Evolutionary conservation across 2,888 invertebrate species (phyloP).

Genomic region (Hirtodrosophila alboralis): DNA sequence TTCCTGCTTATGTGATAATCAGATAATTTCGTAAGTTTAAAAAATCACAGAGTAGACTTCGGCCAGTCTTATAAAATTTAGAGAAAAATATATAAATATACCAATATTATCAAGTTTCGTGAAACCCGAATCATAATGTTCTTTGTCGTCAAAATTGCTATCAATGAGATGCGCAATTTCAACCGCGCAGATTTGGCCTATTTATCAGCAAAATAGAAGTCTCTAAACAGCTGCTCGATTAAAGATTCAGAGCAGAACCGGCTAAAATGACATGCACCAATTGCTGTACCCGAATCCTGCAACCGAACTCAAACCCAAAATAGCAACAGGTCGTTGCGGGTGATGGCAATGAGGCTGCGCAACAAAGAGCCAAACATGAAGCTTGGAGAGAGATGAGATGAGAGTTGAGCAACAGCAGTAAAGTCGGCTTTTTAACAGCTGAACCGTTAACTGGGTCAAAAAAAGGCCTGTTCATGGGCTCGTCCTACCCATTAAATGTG

Average conservation of each 20-base stretch:
- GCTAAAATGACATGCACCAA: conserved; percentile 13
- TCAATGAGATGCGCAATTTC: conserved; percentile 47
- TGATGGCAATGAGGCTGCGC: conserved; percentile 68
- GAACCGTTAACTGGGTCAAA: conserved; percentile 56
- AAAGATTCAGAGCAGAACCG: conserved; percentile 7
- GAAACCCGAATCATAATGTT: too few species aligned
- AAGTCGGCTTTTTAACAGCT: conserved; percentile 51
- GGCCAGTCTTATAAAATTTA: too few species aligned
- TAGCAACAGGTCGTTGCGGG: conserved; percentile 57
- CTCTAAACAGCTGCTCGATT: conserved; percentile 27
- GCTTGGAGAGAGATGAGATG: conserved; percentile 12
- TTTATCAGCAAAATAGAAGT: conserved; percentile 25
- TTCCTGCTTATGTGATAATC: too few species aligned
- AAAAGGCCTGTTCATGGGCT: conserved; percentile 23
- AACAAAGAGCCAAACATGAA: conserved; percentile 36
- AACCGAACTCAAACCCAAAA: not conserved
- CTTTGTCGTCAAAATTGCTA: conserved; percentile 10
- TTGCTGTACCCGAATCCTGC: conserved; percentile 1
- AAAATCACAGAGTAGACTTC: too few species aligned
- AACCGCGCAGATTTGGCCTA: conserved; percentile 49
- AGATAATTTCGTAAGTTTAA: too few species aligned
- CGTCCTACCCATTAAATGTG: conserved; percentile 21
- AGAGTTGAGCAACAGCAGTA: conserved; percentile 7
- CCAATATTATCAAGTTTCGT: too few species aligned
- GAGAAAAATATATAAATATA: too few species aligned